Percentiles rank a stretch among this genome's conserved stretches.
phyloP scores from a whole-genome alignment of 2,888 invertebrate genomes.

The Drosophila putrida region DNA sequence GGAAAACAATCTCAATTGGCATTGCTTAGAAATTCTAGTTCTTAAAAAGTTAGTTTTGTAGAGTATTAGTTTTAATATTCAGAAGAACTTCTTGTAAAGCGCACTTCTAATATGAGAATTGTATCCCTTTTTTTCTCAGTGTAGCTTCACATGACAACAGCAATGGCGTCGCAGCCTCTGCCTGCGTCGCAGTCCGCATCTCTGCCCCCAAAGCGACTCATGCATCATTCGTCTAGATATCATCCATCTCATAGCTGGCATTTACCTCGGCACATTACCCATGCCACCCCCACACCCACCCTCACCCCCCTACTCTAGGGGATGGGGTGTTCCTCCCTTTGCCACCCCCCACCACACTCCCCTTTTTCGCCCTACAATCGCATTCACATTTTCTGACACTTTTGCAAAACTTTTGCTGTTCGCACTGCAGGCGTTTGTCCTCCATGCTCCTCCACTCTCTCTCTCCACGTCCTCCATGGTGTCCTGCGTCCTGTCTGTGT shows the following conservation, averaged over 20 bases:
- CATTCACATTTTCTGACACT: slow-evolving; percentile 83
- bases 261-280: slow-evolving; percentile 79
- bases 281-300: slow-evolving; percentile 32
- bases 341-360: not conserved
- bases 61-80: too few relatives aligned
- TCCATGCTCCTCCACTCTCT: slow-evolving; percentile 11
- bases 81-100: too few relatives aligned
- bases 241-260: slow-evolving; percentile 81
- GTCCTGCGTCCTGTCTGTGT: slow-evolving; percentile 23
- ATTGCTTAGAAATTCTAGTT: too few relatives aligned
- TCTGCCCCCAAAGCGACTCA: slow-evolving; percentile 75
- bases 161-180: slow-evolving; percentile 38
- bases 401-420: slow-evolving; percentile 77
- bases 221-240: slow-evolving; percentile 83
- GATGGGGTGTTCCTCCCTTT: not conserved
- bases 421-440: slow-evolving; percentile 78
- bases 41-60: too few relatives aligned
- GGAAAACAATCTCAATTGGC: too few relatives aligned
- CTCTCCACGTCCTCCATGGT: slow-evolving; percentile 1
- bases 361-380: slow-evolving; percentile 56
- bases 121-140: too few relatives aligned
- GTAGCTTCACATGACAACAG: slow-evolving; percentile 48
- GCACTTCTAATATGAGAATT: too few relatives aligned
- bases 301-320: slow-evolving; percentile 3
- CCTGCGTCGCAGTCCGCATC: slow-evolving; percentile 11